Base-by-base conservation (phyloP, 2,888 invertebrate species). In the Sminthurinus aureus region DNA sequence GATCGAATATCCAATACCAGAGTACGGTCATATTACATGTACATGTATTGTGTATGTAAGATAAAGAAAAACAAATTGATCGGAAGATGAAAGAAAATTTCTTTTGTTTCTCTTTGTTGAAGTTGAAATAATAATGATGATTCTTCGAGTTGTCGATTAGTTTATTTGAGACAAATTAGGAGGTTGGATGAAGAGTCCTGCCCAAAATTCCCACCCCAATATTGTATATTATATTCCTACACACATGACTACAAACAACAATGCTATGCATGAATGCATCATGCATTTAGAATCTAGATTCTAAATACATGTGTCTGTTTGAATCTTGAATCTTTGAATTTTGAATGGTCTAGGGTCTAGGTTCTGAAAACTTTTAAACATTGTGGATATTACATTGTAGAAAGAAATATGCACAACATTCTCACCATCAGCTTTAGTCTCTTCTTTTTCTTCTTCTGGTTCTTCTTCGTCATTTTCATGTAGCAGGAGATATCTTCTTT, bases 111-210 rank as follows among this genome's bases (percentile, higher is more conserved):
- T 26, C 20, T 78, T 78, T 26, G 26, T 58, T 38, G 3, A 38
- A 38, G 38, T 38, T 38, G 38, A 38, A 18, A 58, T 58, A 58
- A 58, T 58, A 51, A 26, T 66, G 26, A 78, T 66, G 66, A 78
- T 66, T 78, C 78, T 78, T 78, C 22, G 66, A 78, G 78, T 78
- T 66, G 64, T 66, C 66, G 78, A 78, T 78, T 78, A 78, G 78
- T 78, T 78, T 78, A 78, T 64, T 78, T 52, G 78, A 77, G 77
- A 78, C 78, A 78, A 78, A 78, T 78, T 78, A 78, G 66, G 78
- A 64, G 77, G 64, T 24, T 58, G 20, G 64, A 78, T 64, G 77
- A 24, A 78, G 77, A 66, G 78, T 38, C 58, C 26, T 66, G 52
- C 78, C 66, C 64, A 78, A 26, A 4, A 22, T 58, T 15, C 24